Conservation (phyloP, 2,888 invertebrate genomes). For the Exephanes ischioxanthus region DNA sequence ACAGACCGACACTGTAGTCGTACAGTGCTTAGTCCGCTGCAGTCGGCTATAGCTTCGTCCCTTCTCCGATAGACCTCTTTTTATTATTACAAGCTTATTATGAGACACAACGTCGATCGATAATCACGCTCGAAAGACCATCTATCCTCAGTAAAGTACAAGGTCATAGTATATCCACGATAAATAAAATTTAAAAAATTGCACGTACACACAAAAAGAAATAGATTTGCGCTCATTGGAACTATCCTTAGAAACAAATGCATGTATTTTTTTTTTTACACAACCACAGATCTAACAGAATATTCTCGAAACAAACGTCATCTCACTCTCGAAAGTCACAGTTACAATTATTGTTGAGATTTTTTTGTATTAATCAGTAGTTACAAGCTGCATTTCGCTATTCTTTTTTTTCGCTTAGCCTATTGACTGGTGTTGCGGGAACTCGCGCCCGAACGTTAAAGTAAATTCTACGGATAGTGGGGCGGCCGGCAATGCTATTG, state of each 20-base stretch:
- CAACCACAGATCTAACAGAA: constrained; percentile 40
- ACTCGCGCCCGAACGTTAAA: constrained; percentile 48
- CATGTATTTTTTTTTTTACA: constrained; percentile 53
- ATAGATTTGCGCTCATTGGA: background rate
- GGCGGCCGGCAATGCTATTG: constrained; percentile 12
- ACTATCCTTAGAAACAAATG: constrained; percentile 35
- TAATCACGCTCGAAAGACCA: background rate
- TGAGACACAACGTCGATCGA: constrained; percentile 8
- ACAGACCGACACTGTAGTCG: background rate
- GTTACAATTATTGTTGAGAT: constrained; percentile 20
- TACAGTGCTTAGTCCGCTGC: background rate
- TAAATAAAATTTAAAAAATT: background rate
- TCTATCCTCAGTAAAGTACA: background rate
- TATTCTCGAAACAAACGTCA: constrained; percentile 51
- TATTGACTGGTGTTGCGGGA: constrained; percentile 62
- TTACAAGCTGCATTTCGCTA: constrained; percentile 37
- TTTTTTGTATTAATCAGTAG: constrained; percentile 23
- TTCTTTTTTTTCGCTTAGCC: constrained; percentile 35
- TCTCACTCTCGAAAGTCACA: constrained; percentile 23
- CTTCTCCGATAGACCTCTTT: constrained; percentile 10
- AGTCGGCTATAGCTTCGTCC: background rate
- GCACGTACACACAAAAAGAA: background rate
- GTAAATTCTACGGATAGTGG: constrained; percentile 24
- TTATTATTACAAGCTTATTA: constrained; percentile 3
- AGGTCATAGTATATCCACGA: background rate